Evolutionary conservation across 2,113 vertebrate species (phyloP).

Genomic region (Lophochroa leadbeateri): DNA sequence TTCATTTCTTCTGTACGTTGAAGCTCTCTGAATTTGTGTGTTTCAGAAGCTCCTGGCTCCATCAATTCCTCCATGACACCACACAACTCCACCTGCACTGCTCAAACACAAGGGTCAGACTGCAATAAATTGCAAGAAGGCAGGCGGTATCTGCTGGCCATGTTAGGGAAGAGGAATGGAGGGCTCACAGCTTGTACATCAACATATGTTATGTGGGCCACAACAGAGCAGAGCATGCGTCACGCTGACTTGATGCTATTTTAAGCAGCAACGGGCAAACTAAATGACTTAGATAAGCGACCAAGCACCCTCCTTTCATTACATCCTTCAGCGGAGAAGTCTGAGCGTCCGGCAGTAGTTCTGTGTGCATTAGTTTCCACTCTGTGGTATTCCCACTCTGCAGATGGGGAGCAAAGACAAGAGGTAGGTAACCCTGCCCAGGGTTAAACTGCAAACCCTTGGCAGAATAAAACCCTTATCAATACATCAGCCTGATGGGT

Average conservation of each 20-base stretch:
- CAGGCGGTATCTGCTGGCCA: not conserved
- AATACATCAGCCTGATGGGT: not conserved
- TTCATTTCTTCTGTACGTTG: not conserved
- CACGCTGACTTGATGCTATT: not conserved
- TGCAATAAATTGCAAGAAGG: not conserved
- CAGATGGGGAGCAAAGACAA: not conserved
- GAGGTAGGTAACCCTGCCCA: not conserved
- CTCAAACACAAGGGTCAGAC: rapidly evolving
- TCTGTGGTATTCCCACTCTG: not conserved
- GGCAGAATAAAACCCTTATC: not conserved
- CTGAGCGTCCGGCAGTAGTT: not conserved
- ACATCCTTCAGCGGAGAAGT: not conserved
- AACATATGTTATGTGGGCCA: slow-evolving; percentile 45
- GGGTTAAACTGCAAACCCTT: not conserved
- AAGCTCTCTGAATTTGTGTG: not conserved
- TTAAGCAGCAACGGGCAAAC: not conserved
- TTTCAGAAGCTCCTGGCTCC: not conserved
- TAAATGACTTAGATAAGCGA: not conserved
- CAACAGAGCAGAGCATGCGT: not conserved
- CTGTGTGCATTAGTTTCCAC: not conserved
- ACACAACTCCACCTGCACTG: not conserved
- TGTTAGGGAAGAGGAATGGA: not conserved
- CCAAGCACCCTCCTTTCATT: not conserved
- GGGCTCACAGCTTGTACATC: not conserved
- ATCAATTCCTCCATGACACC: not conserved